Conservation (phyloP, 1,140 invertebrate species). For the Neotoxoptera formosana region DNA sequence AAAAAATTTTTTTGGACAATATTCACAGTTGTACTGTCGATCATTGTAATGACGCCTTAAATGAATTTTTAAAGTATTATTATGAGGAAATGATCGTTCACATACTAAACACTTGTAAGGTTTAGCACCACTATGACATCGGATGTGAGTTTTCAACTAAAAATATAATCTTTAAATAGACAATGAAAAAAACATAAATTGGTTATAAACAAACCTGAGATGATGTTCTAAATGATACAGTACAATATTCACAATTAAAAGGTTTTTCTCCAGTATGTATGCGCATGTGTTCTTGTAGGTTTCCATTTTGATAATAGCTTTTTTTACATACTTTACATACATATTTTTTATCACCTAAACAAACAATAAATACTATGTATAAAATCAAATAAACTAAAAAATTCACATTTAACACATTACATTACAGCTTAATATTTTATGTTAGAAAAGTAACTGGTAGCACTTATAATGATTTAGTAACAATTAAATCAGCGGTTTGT, state of each 20-base stretch:
- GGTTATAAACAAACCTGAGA: not conserved
- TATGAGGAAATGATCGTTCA: constrained; percentile 80
- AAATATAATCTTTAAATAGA: constrained; percentile 38
- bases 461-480: not conserved
- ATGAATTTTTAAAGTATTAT: constrained; percentile 90
- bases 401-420: not conserved
- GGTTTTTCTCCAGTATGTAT: constrained; percentile 56
- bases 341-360: constrained; percentile 51
- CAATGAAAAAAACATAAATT: not conserved
- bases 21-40: constrained; percentile 84
- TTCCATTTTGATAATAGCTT: constrained; percentile 53
- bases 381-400: not conserved
- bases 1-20: constrained; percentile 82
- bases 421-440: not conserved
- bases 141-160: constrained; percentile 70
- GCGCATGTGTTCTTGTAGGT: constrained; percentile 59
- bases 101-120: constrained; percentile 82
- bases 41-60: constrained; percentile 84
- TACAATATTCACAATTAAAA: constrained; percentile 59
- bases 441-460: not conserved
- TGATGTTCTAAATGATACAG: constrained; percentile 62
- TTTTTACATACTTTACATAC: constrained; percentile 43
- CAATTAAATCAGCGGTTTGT: not conserved
- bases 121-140: constrained; percentile 78
- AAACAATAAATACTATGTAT: not conserved